Base-by-base conservation (phyloP, 2,797 vertebrate species). In the Buceros bicornis region DNA sequence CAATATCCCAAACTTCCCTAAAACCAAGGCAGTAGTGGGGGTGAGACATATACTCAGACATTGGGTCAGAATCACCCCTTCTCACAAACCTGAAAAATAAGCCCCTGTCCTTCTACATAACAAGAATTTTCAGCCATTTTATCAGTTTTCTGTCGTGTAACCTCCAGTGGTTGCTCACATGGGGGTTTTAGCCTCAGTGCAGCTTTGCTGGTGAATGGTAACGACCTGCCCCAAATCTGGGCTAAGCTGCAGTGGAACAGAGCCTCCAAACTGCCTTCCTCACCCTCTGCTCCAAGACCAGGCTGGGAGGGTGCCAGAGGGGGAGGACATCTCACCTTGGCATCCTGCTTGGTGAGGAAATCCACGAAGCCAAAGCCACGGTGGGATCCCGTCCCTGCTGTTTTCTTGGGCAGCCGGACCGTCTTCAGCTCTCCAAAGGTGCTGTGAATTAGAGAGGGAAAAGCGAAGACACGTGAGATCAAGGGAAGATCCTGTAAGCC, bases 381-480 rank as follows among this genome's bases (percentile, higher is more conserved):
- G 93, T 99, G 99, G 3, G 97, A 89, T 31, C 99, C 99, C 0
- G 98, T 98, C 74, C 99, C 99, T 5, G 98, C 97, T 89, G 98
- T 98, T 97, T 99, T 99, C 98, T 99, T 99, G 8, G 99, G 99
- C 93, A 99, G 96, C 51, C 99, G 99, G 40, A 99, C 98, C 0
- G 99, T 99, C 97, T 99, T 99, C 95, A 99, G 97, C 97, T 99
- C 99, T 73, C 99, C 99, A 72, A 99, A 99, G 14, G 99, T 99
- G 96, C 99, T 99, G 90, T n/a, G 53, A 19, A 64, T 14, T 21
- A 56, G 67, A 90, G 22, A 58, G 16, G 24, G 33, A 47, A 51
- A 35, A 71, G 47, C 42, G 84, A 85, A 47, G 48, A 9, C 15
- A 8, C 21, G 0, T 81, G 64, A 95, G 77, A 20, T 4, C 20